These are phyloP conservation scores for Piezodorus guildinii DNA, from an alignment of 1,140 invertebrate species.

Conservation along the genomic window DNA sequence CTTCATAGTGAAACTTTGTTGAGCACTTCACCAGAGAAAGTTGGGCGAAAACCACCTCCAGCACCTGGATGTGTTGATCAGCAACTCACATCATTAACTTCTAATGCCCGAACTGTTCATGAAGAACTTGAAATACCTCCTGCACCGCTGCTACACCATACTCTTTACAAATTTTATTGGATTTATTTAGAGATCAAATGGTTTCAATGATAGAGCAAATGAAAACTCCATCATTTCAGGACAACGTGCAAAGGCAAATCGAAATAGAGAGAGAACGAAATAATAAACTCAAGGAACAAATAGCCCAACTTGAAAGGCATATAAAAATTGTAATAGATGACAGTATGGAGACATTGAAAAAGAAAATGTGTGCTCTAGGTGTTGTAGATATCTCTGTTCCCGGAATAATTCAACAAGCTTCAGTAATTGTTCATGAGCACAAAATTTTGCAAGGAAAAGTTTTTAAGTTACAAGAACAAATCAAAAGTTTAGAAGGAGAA, in stretches of 20 bases:
- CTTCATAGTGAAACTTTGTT: slow-evolving; percentile 80
- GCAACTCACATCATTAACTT: slow-evolving; percentile 41
- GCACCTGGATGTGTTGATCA: slow-evolving; percentile 75
- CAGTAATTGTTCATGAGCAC: slow-evolving; percentile 81
- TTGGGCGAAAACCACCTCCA: slow-evolving; percentile 38
- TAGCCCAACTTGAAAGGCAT: slow-evolving; percentile 80
- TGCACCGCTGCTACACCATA: slow-evolving; percentile 68
- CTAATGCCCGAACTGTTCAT: slow-evolving; percentile 51
- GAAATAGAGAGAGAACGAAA: slow-evolving; percentile 64
- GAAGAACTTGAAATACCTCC: slow-evolving; percentile 67
- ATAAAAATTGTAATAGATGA: slow-evolving; percentile 81
- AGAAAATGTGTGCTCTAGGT: slow-evolving; percentile 79
- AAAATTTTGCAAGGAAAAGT: slow-evolving; percentile 61
- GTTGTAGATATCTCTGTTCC: slow-evolving; percentile 70
- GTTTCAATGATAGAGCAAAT: slow-evolving; percentile 68
- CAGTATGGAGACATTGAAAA: slow-evolving; percentile 73
- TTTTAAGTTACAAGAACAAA: neutral
- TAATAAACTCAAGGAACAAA: slow-evolving; percentile 60
- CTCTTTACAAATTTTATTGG: slow-evolving; percentile 72
- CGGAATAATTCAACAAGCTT: slow-evolving; percentile 76
- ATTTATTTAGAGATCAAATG: slow-evolving; percentile 68
- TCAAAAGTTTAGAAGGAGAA: slow-evolving; percentile 25
- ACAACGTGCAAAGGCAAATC: slow-evolving; percentile 60
- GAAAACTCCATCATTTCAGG: slow-evolving; percentile 61
- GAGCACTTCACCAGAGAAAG: slow-evolving; percentile 51